These are phyloP conservation scores for Brachyopa scutellaris DNA, from an alignment of 2,888 invertebrate species.

Conservation along the genomic window DNA sequence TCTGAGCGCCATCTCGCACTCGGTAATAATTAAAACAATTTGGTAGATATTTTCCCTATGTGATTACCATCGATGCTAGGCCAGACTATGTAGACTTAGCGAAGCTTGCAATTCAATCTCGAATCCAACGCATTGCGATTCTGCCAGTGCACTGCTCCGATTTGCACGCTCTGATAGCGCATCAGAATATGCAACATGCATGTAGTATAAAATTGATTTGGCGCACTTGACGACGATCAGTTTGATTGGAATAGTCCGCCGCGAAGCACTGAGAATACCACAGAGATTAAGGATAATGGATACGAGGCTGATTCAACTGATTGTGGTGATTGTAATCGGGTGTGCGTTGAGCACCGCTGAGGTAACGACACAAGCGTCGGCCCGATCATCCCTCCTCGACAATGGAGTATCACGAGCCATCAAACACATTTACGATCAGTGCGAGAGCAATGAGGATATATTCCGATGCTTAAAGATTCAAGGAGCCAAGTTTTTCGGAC, in stretches of 20 bases:
- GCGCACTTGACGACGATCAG: conserved; percentile 72
- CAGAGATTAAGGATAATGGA: conserved; percentile 73
- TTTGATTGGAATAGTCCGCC: conserved; percentile 62
- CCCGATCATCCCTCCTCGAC: conserved; percentile 74
- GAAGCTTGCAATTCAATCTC: conserved; percentile 66
- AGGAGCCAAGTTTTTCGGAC: conserved; percentile 85
- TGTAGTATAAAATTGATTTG: conserved; percentile 75
- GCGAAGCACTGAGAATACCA: conserved; percentile 30
- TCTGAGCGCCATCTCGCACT: conserved; percentile 5
- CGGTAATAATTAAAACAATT: conserved; percentile 54
- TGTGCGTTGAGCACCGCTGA: conserved; percentile 21
- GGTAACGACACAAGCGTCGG: conserved; percentile 19
- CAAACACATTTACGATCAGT: conserved; percentile 83
- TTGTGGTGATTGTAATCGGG: conserved; percentile 52
- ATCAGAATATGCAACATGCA: conserved; percentile 77
- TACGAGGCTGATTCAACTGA: conserved; percentile 74
- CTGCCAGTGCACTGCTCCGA: conserved; percentile 50
- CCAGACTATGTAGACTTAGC: conserved; percentile 50
- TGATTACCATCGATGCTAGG: conserved; percentile 58
- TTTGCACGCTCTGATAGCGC: conserved; percentile 71
- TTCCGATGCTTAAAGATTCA: conserved; percentile 88
- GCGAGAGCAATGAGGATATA: conserved; percentile 85
- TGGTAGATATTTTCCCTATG: conserved; percentile 58
- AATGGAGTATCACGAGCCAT: conserved; percentile 78
- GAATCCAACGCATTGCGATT: conserved; percentile 57